A percentile compares a stretch with the other conserved stretches of the same genome.
phyloP scores from a whole-genome alignment of 1,140 invertebrate species.

The Helicorthomorpha holstii region DNA sequence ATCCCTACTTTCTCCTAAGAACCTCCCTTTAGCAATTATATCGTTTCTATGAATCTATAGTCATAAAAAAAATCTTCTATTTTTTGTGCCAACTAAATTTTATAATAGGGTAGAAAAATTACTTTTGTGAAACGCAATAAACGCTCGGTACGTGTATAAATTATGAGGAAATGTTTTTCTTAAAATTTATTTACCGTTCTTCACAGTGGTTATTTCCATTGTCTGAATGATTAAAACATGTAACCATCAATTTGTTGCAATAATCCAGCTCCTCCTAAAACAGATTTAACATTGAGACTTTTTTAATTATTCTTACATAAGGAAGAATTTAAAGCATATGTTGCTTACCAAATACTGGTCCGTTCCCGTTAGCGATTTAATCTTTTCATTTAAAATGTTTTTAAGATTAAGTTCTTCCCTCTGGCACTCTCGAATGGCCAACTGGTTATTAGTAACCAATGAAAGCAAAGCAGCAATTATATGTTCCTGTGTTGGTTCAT shows the following conservation, averaged over 20 bases:
- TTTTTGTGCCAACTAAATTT: too few species aligned
- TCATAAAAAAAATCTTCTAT: too few species aligned
- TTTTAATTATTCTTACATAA: not conserved
- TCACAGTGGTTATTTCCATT: not conserved
- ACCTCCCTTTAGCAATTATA: too few species aligned
- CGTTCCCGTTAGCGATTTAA: slow-evolving; percentile 21
- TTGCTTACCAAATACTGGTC: not conserved
- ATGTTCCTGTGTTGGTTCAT: slow-evolving; percentile 34
- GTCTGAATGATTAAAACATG: not conserved
- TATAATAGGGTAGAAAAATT: too few species aligned
- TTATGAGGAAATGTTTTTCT: too few species aligned
- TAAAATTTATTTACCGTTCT: not conserved
- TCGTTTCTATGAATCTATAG: too few species aligned
- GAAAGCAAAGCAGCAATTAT: slow-evolving; percentile 31
- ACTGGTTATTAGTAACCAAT: slow-evolving; percentile 29
- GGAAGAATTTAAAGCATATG: not conserved
- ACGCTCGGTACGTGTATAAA: too few species aligned
- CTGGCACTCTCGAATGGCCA: slow-evolving; percentile 30
- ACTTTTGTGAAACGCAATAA: too few species aligned
- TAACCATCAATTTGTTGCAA: slow-evolving; percentile 1
- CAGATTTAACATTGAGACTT: not conserved
- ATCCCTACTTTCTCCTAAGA: too few species aligned
- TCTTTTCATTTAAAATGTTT: slow-evolving; percentile 24
- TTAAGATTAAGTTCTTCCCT: slow-evolving; percentile 30
- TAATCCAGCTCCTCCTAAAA: slow-evolving; percentile 7